Evolutionary conservation across 2,113 vertebrate genomes (phyloP).

Genomic region (Bettongia penicillata): DNA sequence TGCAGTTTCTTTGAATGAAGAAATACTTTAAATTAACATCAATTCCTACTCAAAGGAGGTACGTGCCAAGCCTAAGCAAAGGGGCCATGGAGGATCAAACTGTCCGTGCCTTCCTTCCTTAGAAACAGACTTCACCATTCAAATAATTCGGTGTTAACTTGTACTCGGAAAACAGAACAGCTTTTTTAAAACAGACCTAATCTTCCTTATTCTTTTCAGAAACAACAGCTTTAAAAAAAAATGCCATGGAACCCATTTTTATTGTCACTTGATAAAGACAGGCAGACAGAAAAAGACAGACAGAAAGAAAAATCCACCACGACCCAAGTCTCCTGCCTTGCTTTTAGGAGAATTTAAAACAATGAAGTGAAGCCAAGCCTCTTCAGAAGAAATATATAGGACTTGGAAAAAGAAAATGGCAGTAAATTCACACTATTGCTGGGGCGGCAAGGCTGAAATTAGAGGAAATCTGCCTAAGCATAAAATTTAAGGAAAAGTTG

Average conservation of each 20-base stretch:
- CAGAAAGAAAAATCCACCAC: constrained; percentile 1
- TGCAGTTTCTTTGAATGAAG: neutral
- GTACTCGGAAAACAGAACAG: constrained; percentile 52
- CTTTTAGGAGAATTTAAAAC: constrained; percentile 61
- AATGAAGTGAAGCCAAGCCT: constrained; percentile 58
- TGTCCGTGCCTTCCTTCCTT: neutral
- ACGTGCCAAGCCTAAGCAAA: neutral
- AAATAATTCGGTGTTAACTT: constrained; percentile 53
- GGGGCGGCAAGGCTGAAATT: constrained; percentile 5
- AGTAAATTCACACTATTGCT: neutral
- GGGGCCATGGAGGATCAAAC: neutral
- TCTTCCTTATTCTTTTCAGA: constrained; percentile 27
- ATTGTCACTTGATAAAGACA: constrained; percentile 37
- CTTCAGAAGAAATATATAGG: neutral
- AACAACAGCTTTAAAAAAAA: constrained; percentile 24
- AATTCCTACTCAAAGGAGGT: neutral
- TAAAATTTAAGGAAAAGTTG: constrained; percentile 15
- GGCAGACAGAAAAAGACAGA: neutral
- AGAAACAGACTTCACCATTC: constrained; percentile 20
- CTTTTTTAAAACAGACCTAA: constrained; percentile 45
- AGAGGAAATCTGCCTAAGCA: constrained; percentile 6
- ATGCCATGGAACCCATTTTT: constrained; percentile 42
- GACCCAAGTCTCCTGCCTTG: constrained; percentile 15
- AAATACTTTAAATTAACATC: neutral
- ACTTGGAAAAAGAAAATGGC: constrained; percentile 53